Evolutionary conservation across 2,113 vertebrate species (phyloP), one percentile per base, ranked within the genome.

Genomic region (Montifringilla adamsi): DNA sequence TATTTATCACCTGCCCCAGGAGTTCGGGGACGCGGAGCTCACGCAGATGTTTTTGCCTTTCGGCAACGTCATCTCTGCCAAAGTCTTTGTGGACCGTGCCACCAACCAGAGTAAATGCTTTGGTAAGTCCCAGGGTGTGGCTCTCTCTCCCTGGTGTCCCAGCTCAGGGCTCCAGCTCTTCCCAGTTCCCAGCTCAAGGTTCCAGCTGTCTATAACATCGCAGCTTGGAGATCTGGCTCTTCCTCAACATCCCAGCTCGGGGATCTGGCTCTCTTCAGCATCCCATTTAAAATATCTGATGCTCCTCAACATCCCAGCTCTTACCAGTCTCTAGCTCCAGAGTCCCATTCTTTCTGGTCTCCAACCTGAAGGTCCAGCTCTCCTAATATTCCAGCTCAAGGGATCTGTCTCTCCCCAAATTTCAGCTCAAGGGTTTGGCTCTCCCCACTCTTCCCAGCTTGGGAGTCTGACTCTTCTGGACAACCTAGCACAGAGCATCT

Each of bases 41-140:
- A 99, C 99, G 85, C 99, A 99, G 98, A 99, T 99, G 98, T 99
- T 99, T 97, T 98, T 99, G 98, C 99, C 99, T 96, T 99, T 99
- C 6, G 99, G 99, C 98, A 99, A 99, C 31, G 99, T 99, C 97
- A 99, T 99, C 98, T 99, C 99, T 95, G 99, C 99, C 98, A 99
- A 99, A 99, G 99, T 99, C 93, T 99, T 99, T 96, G 99, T 99
- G 98, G 99, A 99, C 97, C 98, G 99, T 96, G 99, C 99, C 93
- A 99, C 99, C 97, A 99, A 99, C 98, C 99, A 99, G 98, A 99
- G 99, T 98, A 99, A 99, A 98, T 99, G 99, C 98, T 99, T 99
- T 46, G 99, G 99, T 99, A 95, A 99, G 99, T 98, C 56, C 35
- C 0, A 0, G 19, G 11, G 19, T 9, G 37, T 6, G 15, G 47